A percentile compares a stretch with the other conserved stretches of the same genome.
These are phyloP conservation scores for Drosophila helvetica DNA, from an alignment of 2,888 invertebrate genomes.

Conservation along the genomic window DNA sequence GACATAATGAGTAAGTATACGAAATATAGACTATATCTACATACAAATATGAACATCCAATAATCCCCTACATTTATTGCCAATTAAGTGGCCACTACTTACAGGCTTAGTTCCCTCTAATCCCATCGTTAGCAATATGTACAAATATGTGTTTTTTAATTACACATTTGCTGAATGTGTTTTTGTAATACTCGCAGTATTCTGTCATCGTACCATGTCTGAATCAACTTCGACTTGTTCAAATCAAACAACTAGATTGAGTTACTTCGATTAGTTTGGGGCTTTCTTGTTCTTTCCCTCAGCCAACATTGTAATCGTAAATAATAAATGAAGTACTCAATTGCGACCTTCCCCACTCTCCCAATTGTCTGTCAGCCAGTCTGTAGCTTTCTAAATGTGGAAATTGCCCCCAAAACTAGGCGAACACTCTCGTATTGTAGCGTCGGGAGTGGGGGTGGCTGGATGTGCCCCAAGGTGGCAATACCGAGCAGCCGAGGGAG, in stretches of 20 bases:
- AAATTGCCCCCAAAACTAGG: background rate
- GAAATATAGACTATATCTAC: background rate
- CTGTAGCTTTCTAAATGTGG: no score
- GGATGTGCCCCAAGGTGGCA: background rate
- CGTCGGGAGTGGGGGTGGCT: no score
- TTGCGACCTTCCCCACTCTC: background rate
- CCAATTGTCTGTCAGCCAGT: background rate
- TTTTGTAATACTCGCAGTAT: no score
- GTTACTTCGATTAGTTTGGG: background rate
- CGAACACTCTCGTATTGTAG: no score
- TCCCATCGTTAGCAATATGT: background rate
- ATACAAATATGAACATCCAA: background rate
- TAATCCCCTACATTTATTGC: background rate
- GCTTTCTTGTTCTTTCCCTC: background rate
- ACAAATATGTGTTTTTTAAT: background rate
- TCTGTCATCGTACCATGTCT: background rate
- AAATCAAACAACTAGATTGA: background rate
- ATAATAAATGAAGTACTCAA: background rate
- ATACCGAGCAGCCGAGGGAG: background rate
- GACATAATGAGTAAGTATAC: constrained; percentile 65
- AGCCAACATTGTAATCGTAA: background rate
- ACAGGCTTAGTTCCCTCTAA: no score
- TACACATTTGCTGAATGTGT: background rate
- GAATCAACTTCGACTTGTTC: background rate
- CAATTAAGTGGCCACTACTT: background rate